Evolutionary conservation across 1,140 invertebrate species (phyloP), one percentile per base, ranked within the genome.

Genomic region (Penaeus indicus): DNA sequence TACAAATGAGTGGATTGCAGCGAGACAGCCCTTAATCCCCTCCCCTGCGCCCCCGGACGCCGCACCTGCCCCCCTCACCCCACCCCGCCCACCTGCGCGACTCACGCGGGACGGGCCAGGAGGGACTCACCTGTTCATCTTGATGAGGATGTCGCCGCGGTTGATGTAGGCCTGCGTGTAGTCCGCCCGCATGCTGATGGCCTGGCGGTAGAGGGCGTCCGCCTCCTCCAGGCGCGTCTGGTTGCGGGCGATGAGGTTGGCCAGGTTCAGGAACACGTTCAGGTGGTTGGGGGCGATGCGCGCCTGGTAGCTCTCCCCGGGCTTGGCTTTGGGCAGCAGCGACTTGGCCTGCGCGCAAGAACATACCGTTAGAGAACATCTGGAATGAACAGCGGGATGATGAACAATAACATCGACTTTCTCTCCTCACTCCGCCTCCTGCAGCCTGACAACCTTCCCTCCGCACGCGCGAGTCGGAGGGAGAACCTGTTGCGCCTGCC

Each of bases 161-260:
- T 99, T 99, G 90, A 99, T 99, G 92, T 99, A 99, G 10, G 98
- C 98, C 93, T 99, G 97, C 0, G 98, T 98, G 93, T 99, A 99
- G 94, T 99, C 98, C 21, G 97, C 96, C 90, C 98, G 94, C 98
- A 99, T 99, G 91, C 97, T 98, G 88, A 99, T 99, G 0, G 98
- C 98, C 92, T 98, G 97, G 75, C 96, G 94, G 92, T 99, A 98
- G 13, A 99, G 93, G 94, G 97, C 94, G 93, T 99, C 98, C 0
- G 98, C 98, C 93, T 99, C 98, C 92, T 98, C 96, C 22, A 99
- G 93, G 72, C 98, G 94, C 1, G 97, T 97, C 32, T 96, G 95
- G 93, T 99, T 98, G 92, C 97, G 97, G 1, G 98, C 97, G 92
- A 99, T 98, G 61, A 99, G 94, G 93, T 98, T 99, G 1, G 97